A percentile compares a stretch with the other conserved stretches of the same genome.
Evolutionary conservation across 2,797 vertebrate species (phyloP).

Genomic region (Sylvilagus floridanus): DNA sequence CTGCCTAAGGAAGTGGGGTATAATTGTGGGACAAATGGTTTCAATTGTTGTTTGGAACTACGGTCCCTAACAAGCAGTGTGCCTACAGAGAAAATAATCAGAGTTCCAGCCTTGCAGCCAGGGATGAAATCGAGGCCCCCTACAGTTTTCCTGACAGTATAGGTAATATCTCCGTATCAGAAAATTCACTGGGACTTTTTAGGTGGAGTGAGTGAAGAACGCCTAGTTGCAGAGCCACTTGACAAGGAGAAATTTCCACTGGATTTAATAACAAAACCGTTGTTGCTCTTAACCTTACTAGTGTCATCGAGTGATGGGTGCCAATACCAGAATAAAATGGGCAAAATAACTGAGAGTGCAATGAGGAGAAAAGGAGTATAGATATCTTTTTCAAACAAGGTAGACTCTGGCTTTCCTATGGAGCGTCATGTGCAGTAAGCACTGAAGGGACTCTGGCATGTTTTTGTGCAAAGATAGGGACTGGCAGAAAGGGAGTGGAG

Average conservation of each 20-base stretch:
- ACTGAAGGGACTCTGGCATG: background rate
- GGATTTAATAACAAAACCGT: background rate
- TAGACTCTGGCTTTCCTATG: background rate
- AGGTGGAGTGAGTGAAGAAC: background rate
- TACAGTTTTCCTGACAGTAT: background rate
- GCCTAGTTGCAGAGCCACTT: background rate
- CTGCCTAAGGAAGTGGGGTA: background rate
- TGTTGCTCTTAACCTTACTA: background rate
- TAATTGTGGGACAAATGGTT: background rate
- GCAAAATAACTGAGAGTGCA: background rate
- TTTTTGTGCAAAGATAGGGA: background rate
- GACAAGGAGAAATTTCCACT: background rate
- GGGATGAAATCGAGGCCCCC: background rate
- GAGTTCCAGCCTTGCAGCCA: background rate
- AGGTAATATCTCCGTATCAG: background rate
- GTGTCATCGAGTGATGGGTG: background rate
- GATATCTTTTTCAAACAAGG: slow-evolving; percentile 1
- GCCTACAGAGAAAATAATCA: background rate
- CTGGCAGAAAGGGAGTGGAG: background rate
- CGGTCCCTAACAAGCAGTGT: background rate
- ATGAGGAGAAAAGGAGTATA: background rate
- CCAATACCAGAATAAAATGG: background rate
- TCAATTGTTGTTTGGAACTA: background rate
- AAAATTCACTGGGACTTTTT: background rate
- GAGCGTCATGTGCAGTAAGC: background rate